Evolutionary conservation across 2,888 invertebrate species (phyloP).

Genomic region (Endotricha flammealis): DNA sequence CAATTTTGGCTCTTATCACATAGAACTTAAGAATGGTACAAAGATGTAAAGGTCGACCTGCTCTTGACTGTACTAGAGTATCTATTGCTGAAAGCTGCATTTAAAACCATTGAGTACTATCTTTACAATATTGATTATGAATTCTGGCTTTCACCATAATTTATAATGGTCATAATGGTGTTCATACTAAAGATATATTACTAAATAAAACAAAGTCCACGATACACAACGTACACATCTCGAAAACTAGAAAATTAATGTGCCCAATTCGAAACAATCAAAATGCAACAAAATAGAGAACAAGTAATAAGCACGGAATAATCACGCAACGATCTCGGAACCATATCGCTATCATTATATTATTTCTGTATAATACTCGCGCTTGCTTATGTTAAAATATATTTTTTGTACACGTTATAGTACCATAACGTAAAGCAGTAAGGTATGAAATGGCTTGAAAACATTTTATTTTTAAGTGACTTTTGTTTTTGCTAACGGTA

Average conservation of each 20-base stretch:
- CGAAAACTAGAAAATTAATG: neutral
- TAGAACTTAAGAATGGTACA: too few species aligned
- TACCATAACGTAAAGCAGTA: neutral
- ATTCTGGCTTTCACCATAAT: too few species aligned
- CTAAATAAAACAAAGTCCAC: too few species aligned
- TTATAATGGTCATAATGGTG: too few species aligned
- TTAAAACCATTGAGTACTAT: too few species aligned
- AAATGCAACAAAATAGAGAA: constrained; percentile 15
- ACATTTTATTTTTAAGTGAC: too few species aligned
- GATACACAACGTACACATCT: neutral
- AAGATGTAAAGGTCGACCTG: too few species aligned
- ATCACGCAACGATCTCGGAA: constrained; percentile 15
- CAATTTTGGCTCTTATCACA: too few species aligned
- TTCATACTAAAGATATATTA: too few species aligned
- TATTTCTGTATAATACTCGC: constrained; percentile 12
- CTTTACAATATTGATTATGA: too few species aligned
- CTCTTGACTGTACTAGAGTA: too few species aligned
- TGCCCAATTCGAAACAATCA: constrained; percentile 18
- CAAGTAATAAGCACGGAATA: constrained; percentile 17
- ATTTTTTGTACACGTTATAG: neutral
- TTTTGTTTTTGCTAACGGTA: constrained; percentile 23
- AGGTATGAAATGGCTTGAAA: neutral
- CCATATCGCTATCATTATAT: constrained; percentile 22
- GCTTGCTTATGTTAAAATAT: constrained; percentile 1
- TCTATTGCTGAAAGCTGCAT: too few species aligned